Percentiles rank a stretch among this genome's conserved stretches.
phyloP scores from a whole-genome alignment of 2,797 vertebrate species.

The Bradypodion pumilum region DNA sequence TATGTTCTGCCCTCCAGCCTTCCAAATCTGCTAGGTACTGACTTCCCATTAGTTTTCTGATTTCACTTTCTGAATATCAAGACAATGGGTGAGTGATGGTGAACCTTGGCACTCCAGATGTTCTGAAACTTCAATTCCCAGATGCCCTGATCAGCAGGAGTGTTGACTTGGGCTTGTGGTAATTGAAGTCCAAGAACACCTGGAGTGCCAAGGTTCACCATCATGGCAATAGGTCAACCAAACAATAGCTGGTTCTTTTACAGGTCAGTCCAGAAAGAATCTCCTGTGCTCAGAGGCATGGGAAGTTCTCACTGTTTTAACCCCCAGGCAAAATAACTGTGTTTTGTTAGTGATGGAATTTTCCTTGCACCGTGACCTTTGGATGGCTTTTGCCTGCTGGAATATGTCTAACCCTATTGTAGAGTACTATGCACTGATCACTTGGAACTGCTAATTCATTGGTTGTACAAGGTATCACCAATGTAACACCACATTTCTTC shows the following conservation, averaged over 20 bases:
- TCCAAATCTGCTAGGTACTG: not conserved
- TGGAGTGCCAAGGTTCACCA: too few relatives aligned
- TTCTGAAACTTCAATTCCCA: too few relatives aligned
- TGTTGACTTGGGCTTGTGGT: too few relatives aligned
- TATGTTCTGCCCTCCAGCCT: not conserved
- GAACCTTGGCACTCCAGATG: not conserved
- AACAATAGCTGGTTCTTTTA: not conserved
- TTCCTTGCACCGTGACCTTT: not conserved
- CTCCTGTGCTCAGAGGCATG: not conserved
- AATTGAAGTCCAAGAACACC: too few relatives aligned
- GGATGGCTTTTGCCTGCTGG: slow-evolving; percentile 15
- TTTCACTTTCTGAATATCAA: not conserved
- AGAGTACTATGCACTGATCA: not conserved
- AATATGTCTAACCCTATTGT: slow-evolving; percentile 16
- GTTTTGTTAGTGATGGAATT: not conserved
- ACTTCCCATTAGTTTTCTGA: not conserved
- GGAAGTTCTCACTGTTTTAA: not conserved
- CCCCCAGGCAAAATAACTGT: not conserved
- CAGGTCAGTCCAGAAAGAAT: not conserved
- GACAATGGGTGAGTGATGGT: not conserved
- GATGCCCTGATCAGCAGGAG: too few relatives aligned
- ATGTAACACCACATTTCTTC: not conserved
- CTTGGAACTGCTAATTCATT: too few relatives aligned
- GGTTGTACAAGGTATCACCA: not conserved
- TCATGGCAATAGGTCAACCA: too few relatives aligned